phyloP scores from a whole-genome alignment of 2,113 vertebrate genomes.

The Poeciliopsis prolifica region DNA sequence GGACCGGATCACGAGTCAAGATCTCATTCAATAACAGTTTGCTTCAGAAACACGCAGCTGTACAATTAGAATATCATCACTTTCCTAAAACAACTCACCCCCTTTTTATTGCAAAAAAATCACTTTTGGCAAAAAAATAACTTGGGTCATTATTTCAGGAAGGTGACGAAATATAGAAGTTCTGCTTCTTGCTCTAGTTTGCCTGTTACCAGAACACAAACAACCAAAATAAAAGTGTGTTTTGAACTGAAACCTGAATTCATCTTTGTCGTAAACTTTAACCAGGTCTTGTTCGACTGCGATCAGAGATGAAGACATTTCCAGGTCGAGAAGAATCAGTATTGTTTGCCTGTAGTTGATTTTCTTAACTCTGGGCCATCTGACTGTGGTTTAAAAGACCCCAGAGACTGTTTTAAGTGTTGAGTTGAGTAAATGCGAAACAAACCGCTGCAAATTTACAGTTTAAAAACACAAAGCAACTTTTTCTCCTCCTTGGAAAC shows the following conservation, averaged over 20 bases:
- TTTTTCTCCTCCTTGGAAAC: neutral
- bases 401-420: constrained; percentile 18
- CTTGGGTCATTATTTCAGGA: too few relatives aligned
- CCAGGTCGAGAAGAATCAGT: too few relatives aligned
- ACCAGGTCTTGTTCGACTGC: too few relatives aligned
- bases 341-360: constrained; percentile 10
- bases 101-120: too few relatives aligned
- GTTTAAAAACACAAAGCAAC: constrained; percentile 20
- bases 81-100: too few relatives aligned
- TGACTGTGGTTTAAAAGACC: constrained; percentile 14
- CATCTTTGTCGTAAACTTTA: too few relatives aligned
- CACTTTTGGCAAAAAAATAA: too few relatives aligned
- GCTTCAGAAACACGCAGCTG: neutral
- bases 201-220: too few relatives aligned
- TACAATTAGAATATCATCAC: neutral
- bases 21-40: neutral
- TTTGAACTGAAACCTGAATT: too few relatives aligned
- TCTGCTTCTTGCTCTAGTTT: too few relatives aligned
- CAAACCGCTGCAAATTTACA: constrained; percentile 22
- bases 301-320: too few relatives aligned
- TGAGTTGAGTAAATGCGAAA: constrained; percentile 25
- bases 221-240: too few relatives aligned
- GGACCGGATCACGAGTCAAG: constrained; percentile 61
- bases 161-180: neutral
- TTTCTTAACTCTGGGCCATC: neutral